Evolutionary conservation across 2,888 invertebrate genomes (phyloP).

Genomic region (Timandra comae): DNA sequence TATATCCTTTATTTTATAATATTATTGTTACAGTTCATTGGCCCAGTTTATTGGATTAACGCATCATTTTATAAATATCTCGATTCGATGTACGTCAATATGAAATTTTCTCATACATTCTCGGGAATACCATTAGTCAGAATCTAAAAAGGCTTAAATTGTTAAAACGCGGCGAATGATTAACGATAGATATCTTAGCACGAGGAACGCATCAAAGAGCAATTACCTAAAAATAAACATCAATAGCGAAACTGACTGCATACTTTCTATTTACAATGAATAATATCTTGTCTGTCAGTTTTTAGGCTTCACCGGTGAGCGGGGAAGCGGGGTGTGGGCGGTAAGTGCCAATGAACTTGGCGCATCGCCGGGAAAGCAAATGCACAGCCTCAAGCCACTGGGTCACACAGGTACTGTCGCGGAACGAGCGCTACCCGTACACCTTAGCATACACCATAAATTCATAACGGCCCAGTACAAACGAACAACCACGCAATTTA

Average conservation of each 20-base stretch:
- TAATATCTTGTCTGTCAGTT: constrained; percentile 55
- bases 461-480: constrained; percentile 29
- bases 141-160: background rate
- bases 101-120: too few species aligned
- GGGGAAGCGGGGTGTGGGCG: constrained; percentile 23
- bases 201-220: constrained; percentile 13
- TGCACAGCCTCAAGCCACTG: constrained; percentile 41
- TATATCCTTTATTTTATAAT: too few species aligned
- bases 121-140: too few species aligned
- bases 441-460: constrained; percentile 38
- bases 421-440: constrained; percentile 42
- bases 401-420: constrained; percentile 57
- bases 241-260: constrained; percentile 45
- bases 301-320: constrained; percentile 41
- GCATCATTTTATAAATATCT: background rate
- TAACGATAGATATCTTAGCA: constrained; percentile 13
- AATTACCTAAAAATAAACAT: constrained; percentile 47
- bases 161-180: background rate
- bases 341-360: constrained; percentile 66
- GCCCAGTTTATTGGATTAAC: background rate
- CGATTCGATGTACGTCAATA: too few species aligned
- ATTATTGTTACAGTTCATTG: background rate
- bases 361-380: constrained; percentile 61
- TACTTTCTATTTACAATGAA: constrained; percentile 61
- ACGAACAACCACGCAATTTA: constrained; percentile 37